These are phyloP conservation scores for Epinephelus moara DNA, from an alignment of 2,113 vertebrate species.

Conservation along the genomic window DNA sequence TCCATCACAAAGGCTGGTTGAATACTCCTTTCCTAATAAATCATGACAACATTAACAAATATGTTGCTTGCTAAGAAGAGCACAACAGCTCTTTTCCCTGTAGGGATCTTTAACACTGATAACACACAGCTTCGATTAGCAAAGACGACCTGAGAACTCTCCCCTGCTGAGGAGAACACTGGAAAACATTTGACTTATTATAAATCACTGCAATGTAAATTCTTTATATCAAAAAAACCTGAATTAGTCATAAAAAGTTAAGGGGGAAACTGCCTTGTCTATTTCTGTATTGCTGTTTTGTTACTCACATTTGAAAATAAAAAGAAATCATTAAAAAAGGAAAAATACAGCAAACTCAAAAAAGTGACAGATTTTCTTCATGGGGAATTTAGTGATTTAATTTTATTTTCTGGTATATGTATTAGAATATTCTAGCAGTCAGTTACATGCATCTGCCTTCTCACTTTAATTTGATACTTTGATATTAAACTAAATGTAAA, in stretches of 20 bases:
- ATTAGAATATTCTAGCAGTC: neutral
- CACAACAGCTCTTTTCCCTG: conserved; percentile 52
- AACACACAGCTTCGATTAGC: conserved; percentile 53
- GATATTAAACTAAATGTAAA: conserved; percentile 1
- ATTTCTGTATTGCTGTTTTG: too few relatives aligned
- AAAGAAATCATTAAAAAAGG: too few relatives aligned
- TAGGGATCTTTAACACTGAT: conserved; percentile 68
- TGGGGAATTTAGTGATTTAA: neutral
- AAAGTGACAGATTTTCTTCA: neutral
- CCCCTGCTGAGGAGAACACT: conserved; percentile 47
- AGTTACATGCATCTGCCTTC: neutral
- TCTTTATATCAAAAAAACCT: neutral
- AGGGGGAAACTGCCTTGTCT: too few relatives aligned
- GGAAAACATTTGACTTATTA: conserved; percentile 14
- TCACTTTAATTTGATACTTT: neutral
- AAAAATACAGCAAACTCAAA: neutral
- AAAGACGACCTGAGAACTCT: conserved; percentile 39
- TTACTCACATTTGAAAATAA: too few relatives aligned
- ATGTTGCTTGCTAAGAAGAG: conserved; percentile 60
- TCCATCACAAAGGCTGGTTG: conserved; percentile 78
- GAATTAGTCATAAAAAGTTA: neutral
- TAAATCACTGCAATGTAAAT: neutral
- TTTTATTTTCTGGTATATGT: neutral
- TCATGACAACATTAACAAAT: conserved; percentile 81
- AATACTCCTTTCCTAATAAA: conserved; percentile 77